These are phyloP conservation scores for Rhynchophorus ferrugineus DNA, from an alignment of 1,140 invertebrate species.

Conservation along the genomic window DNA sequence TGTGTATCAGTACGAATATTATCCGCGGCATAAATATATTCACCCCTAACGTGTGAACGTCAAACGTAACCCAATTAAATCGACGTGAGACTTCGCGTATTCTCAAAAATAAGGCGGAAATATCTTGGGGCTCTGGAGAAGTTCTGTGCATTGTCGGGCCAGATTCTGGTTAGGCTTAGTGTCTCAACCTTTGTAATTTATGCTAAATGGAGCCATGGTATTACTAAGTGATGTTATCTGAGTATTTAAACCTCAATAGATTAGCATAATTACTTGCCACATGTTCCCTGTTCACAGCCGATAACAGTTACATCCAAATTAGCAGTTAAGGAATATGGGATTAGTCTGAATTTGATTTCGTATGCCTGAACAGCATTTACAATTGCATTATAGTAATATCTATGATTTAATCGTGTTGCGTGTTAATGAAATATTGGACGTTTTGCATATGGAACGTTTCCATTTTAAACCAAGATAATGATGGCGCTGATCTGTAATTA, in stretches of 20 bases:
- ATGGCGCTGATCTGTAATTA: no score
- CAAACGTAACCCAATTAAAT: no score
- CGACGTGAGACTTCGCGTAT: no score
- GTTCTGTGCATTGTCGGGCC: neutral
- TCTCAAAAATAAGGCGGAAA: no score
- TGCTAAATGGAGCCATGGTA: conserved; percentile 23
- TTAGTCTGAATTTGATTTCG: neutral
- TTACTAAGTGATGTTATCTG: conserved; percentile 22
- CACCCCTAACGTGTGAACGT: no score
- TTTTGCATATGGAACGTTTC: no score
- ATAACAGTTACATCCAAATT: conserved; percentile 19
- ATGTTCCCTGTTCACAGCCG: conserved; percentile 20
- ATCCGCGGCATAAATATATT: no score
- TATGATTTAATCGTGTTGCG: neutral
- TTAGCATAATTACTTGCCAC: conserved; percentile 25
- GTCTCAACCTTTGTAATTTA: conserved; percentile 22
- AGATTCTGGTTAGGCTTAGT: conserved; percentile 2
- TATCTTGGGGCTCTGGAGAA: no score
- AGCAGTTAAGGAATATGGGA: conserved; percentile 6
- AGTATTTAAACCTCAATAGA: conserved; percentile 20
- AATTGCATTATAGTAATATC: neutral
- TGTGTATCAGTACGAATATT: no score
- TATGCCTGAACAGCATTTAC: neutral
- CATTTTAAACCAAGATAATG: no score
- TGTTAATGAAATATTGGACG: neutral